phyloP scores from a whole-genome alignment of 2,797 vertebrate genomes.

The Malacoraja senta region DNA sequence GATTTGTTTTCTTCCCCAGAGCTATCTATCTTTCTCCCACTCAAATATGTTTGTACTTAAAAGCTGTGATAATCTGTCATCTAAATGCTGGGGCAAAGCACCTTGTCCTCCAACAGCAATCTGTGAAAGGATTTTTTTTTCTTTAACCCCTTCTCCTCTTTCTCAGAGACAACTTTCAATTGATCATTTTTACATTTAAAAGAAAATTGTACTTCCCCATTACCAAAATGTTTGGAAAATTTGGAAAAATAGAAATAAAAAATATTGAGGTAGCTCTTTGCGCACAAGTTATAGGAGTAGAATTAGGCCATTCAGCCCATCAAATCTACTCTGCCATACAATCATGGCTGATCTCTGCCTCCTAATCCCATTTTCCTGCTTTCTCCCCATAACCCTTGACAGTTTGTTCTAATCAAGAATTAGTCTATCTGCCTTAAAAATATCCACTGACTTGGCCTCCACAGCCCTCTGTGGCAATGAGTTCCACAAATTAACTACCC shows the following conservation, averaged over 20 bases:
- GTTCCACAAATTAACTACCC: no score
- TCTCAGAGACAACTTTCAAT: neutral
- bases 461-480: no score
- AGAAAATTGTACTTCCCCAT: neutral
- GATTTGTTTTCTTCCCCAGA: neutral
- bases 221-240: neutral
- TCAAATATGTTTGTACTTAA: neutral
- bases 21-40: neutral
- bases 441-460: no score
- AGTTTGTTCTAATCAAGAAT: no score
- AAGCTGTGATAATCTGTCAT: neutral
- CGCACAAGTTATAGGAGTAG: no score
- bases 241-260: neutral
- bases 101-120: neutral
- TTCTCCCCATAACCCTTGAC: no score
- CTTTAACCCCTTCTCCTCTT: neutral
- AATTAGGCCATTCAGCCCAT: no score
- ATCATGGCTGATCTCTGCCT: no score
- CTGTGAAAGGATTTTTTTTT: neutral
- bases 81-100: neutral
- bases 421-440: no score
- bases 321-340: no score
- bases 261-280: neutral
- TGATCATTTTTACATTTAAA: neutral
- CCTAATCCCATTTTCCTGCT: no score